Evolutionary conservation across 1,140 invertebrate species (phyloP).

Genomic region (Pseudomyrmex cubaensis): DNA sequence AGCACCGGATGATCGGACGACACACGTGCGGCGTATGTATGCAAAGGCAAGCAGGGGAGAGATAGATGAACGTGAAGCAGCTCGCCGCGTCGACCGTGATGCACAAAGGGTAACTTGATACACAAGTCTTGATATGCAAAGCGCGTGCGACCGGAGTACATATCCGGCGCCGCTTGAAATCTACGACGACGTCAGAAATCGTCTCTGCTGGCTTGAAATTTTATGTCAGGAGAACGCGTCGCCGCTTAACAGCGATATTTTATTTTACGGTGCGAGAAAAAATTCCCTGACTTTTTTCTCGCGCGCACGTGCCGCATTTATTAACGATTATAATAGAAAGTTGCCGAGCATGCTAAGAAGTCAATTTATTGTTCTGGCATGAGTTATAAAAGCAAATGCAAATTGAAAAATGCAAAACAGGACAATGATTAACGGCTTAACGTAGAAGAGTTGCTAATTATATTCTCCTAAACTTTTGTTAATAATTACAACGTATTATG

Average conservation of each 20-base stretch:
- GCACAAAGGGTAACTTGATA: conserved; percentile 67
- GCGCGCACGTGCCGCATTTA: conserved; percentile 23
- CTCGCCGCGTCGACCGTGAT: conserved; percentile 35
- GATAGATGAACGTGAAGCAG: conserved; percentile 54
- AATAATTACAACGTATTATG: not conserved
- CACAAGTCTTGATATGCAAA: conserved; percentile 67
- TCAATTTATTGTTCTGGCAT: not conserved
- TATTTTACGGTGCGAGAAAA: conserved; percentile 5
- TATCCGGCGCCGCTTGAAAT: conserved; percentile 54
- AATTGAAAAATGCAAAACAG: conserved; percentile 2
- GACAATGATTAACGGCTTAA: conserved; percentile 2
- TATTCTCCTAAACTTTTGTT: not conserved
- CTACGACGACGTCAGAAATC: conserved; percentile 35
- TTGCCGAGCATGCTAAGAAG: not conserved
- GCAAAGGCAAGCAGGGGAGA: conserved; percentile 22
- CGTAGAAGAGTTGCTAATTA: not conserved
- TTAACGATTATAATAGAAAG: conserved; percentile 30
- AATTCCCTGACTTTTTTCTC: not conserved
- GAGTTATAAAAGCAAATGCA: conserved; percentile 7
- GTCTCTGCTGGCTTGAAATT: conserved; percentile 8
- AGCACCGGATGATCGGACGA: conserved; percentile 30
- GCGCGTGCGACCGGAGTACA: conserved; percentile 37
- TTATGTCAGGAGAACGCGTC: not conserved
- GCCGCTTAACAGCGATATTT: conserved; percentile 42
- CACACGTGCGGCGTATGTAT: conserved; percentile 48